A percentile compares a stretch with the other conserved stretches of the same genome.
These are phyloP conservation scores for Parascotia fuliginaria DNA, from an alignment of 2,888 invertebrate genomes.

Conservation along the genomic window DNA sequence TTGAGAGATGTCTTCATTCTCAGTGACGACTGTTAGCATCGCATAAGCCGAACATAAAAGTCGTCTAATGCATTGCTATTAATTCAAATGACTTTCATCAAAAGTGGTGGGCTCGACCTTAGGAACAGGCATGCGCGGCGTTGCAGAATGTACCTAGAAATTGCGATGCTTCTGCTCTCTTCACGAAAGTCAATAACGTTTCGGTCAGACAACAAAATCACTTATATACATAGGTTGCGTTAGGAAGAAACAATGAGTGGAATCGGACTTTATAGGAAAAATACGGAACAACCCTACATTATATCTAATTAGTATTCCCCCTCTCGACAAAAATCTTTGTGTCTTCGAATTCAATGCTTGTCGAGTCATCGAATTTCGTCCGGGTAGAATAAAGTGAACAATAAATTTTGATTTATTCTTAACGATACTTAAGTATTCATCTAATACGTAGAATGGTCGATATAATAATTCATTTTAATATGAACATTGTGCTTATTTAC, in stretches of 20 bases:
- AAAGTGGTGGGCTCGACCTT: conserved; percentile 73
- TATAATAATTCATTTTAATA: not conserved
- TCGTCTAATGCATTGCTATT: conserved; percentile 58
- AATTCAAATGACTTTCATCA: conserved; percentile 76
- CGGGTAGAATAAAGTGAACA: not conserved
- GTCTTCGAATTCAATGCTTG: not conserved
- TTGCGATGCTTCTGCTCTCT: conserved; percentile 71
- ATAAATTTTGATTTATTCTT: not conserved
- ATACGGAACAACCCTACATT: too few relatives aligned
- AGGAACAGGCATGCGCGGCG: conserved; percentile 81
- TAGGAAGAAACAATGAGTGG: too few relatives aligned
- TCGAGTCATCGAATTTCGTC: not conserved
- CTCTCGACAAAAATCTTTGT: not conserved
- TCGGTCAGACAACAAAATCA: conserved; percentile 60
- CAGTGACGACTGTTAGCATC: not conserved
- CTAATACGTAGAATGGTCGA: not conserved
- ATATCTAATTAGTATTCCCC: conserved; percentile 33
- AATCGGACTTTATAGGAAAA: too few relatives aligned
- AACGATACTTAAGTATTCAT: not conserved
- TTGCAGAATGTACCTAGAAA: conserved; percentile 71
- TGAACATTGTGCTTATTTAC: too few relatives aligned
- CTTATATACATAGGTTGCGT: too few relatives aligned
- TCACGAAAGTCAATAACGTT: conserved; percentile 75
- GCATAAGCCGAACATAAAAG: conserved; percentile 29
- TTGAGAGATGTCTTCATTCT: conserved; percentile 8